A percentile compares a stretch with the other conserved stretches of the same genome.
Conservation (phyloP, 2,888 invertebrate genomes). For the Neuroscelio doddi region DNA sequence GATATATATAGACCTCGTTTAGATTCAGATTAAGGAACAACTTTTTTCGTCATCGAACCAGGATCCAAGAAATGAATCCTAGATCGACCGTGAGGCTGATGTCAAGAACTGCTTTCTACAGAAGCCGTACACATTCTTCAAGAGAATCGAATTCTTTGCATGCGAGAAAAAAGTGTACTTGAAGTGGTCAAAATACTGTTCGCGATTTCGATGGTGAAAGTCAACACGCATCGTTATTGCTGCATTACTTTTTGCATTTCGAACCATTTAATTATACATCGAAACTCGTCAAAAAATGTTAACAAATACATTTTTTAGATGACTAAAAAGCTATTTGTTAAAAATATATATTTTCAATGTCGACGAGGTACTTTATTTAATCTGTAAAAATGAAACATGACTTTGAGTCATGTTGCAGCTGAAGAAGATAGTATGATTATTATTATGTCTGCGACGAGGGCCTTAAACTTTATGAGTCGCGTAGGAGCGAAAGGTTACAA, state of each 20-base stretch:
- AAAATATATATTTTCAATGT: too few species aligned
- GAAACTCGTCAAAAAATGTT: neutral
- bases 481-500: constrained; percentile 61
- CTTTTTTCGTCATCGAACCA: constrained; percentile 16
- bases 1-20: too few species aligned
- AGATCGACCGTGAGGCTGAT: constrained; percentile 28
- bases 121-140: constrained; percentile 34
- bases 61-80: constrained; percentile 30
- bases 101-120: constrained; percentile 49
- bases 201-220: constrained; percentile 40
- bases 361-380: too few species aligned
- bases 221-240: constrained; percentile 24
- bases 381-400: too few species aligned
- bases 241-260: too few species aligned
- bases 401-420: too few species aligned
- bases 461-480: constrained; percentile 40
- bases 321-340: too few species aligned
- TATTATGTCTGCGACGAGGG: constrained; percentile 1
- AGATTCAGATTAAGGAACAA: too few species aligned
- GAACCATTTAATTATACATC: too few species aligned
- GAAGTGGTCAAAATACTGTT: constrained; percentile 38
- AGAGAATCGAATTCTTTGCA: constrained; percentile 31
- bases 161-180: constrained; percentile 35
- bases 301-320: too few species aligned
- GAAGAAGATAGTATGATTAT: too few species aligned